Conservation (phyloP, 2,888 invertebrate species). For the Tetragnatha montana region DNA sequence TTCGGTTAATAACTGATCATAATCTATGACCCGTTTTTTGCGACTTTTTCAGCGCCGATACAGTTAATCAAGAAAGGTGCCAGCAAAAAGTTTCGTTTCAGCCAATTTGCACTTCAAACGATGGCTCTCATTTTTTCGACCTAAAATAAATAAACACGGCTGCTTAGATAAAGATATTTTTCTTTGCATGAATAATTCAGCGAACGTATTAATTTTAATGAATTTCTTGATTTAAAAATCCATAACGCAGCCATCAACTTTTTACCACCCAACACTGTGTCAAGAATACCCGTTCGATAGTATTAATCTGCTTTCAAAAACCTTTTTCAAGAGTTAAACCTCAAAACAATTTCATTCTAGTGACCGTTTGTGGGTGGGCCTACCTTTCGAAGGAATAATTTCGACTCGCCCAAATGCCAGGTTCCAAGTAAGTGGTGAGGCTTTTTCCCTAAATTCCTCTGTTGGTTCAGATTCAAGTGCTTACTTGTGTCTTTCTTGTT, state of each 20-base stretch:
- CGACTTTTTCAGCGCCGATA: constrained; percentile 52
- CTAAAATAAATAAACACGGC: constrained; percentile 59
- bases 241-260: constrained; percentile 27
- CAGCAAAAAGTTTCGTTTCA: constrained; percentile 57
- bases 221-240: constrained; percentile 68
- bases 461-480: no score
- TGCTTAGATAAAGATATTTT: constrained; percentile 62
- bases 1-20: constrained; percentile 67
- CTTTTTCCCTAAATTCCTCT: no score
- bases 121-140: constrained; percentile 25
- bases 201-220: constrained; percentile 68
- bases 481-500: no score
- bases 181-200: constrained; percentile 69
- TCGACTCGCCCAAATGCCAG: no score
- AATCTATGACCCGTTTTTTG: constrained; percentile 60
- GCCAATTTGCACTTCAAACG: constrained; percentile 68
- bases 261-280: constrained; percentile 41
- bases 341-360: no score
- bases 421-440: no score
- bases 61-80: constrained; percentile 67
- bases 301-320: constrained; percentile 32
- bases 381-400: no score
- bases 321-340: no score
- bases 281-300: constrained; percentile 50
- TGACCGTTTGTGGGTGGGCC: no score